Percentiles rank a stretch among this genome's conserved stretches.
These are phyloP conservation scores for Andrena trimmerana DNA, from an alignment of 2,888 invertebrate genomes.

Conservation along the genomic window DNA sequence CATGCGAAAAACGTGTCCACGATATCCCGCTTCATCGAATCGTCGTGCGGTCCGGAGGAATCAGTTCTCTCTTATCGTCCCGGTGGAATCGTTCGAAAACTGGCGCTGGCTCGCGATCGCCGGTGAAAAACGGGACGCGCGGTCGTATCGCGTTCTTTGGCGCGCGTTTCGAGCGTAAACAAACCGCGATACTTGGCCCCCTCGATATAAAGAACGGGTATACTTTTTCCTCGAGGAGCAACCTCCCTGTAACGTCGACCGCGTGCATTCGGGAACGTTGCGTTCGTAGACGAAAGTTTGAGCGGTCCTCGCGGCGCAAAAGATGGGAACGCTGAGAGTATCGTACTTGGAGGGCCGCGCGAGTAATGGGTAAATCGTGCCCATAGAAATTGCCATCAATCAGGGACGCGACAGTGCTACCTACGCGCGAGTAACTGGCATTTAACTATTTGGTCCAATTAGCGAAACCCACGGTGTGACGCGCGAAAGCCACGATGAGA, in stretches of 20 bases:
- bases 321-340: conserved; percentile 3
- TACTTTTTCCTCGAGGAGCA: not conserved
- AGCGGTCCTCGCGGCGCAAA: not conserved
- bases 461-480: conserved; percentile 10
- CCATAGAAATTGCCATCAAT: conserved; percentile 27
- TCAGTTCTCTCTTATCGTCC: not conserved
- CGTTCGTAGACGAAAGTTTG: not conserved
- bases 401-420: conserved; percentile 12
- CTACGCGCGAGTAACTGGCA: conserved; percentile 7
- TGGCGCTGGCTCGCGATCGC: not conserved
- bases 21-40: conserved; percentile 3
- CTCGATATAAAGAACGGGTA: too few relatives aligned
- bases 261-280: not conserved
- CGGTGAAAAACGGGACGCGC: not conserved
- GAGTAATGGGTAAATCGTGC: conserved; percentile 32
- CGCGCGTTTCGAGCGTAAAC: not conserved
- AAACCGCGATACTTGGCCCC: too few relatives aligned
- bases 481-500: conserved; percentile 59
- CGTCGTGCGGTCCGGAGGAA: not conserved
- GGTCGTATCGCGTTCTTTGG: not conserved
- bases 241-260: not conserved
- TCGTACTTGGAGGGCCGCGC: not conserved
- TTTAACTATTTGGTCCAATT: not conserved
- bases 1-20: conserved; percentile 30
- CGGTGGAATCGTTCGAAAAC: not conserved